These are phyloP conservation scores for Triplophysa bombifrons DNA, from an alignment of 2,797 vertebrate genomes.

Conservation along the genomic window DNA sequence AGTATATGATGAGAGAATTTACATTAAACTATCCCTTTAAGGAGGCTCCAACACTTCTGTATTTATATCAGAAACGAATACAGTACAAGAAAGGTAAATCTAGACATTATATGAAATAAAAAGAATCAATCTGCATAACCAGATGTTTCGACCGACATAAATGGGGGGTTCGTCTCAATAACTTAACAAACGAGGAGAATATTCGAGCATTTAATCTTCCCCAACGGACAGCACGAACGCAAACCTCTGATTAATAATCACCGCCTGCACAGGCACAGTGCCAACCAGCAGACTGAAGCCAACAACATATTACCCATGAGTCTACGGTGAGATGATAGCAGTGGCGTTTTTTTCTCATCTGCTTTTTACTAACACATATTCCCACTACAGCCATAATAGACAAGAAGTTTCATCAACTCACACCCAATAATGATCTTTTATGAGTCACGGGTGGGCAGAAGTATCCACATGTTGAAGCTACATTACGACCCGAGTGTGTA, in stretches of 20 bases:
- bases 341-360: not conserved
- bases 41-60: too few relatives aligned
- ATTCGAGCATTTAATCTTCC: not conserved
- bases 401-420: not conserved
- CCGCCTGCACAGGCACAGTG: not conserved
- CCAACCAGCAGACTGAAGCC: not conserved
- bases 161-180: too few relatives aligned
- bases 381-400: not conserved
- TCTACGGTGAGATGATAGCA: too few relatives aligned
- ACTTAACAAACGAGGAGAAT: not conserved
- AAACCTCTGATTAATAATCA: constrained; percentile 2
- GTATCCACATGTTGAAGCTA: not conserved
- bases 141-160: not conserved
- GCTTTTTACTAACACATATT: not conserved
- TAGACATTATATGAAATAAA: not conserved
- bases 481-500: not conserved
- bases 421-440: constrained; percentile 1
- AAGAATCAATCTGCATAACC: not conserved
- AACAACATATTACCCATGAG: not conserved
- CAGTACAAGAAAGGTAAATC: not conserved
- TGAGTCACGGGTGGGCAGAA: not conserved
- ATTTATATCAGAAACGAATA: too few relatives aligned
- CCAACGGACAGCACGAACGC: not conserved
- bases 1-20: too few relatives aligned
- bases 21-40: too few relatives aligned